Percentiles rank a stretch among this genome's conserved stretches.
These are phyloP conservation scores for Drosophila triauraria DNA, from an alignment of 1,140 invertebrate species.

Conservation along the genomic window DNA sequence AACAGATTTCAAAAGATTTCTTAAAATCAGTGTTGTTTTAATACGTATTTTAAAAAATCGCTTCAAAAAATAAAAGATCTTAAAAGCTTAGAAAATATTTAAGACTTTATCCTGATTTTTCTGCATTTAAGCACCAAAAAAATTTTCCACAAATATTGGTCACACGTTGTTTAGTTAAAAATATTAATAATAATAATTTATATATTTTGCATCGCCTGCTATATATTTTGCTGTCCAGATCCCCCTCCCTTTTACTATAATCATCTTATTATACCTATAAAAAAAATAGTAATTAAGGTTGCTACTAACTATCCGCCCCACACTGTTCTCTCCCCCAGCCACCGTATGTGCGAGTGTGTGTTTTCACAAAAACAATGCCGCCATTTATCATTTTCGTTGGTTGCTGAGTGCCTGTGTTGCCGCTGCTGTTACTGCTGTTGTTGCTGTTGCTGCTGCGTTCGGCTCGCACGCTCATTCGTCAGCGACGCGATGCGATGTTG, in stretches of 20 bases:
- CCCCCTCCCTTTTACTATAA: not conserved
- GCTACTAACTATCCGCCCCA: conserved; percentile 18
- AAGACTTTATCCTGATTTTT: too few species aligned
- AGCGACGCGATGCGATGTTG: conserved; percentile 15
- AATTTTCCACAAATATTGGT: too few species aligned
- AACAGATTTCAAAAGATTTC: too few species aligned
- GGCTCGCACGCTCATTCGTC: conserved; percentile 25
- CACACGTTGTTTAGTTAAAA: too few species aligned
- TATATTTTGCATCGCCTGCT: too few species aligned
- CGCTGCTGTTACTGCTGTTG: conserved; percentile 17
- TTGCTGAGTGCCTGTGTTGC: conserved; percentile 54
- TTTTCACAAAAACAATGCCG: conserved; percentile 73
- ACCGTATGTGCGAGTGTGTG: conserved; percentile 10
- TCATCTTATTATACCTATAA: not conserved
- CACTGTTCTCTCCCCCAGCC: conserved; percentile 28
- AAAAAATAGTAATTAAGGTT: not conserved
- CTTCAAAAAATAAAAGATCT: too few species aligned
- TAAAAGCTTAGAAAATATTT: too few species aligned
- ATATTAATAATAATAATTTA: too few species aligned
- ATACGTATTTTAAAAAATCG: too few species aligned
- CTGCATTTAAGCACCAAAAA: too few species aligned
- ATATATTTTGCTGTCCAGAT: not conserved
- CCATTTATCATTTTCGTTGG: conserved; percentile 74
- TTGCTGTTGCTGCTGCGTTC: conserved; percentile 17
- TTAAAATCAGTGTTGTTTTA: too few species aligned